Evolutionary conservation across 2,888 invertebrate genomes (phyloP).

Genomic region (Stenoptilia bipunctidactyla): DNA sequence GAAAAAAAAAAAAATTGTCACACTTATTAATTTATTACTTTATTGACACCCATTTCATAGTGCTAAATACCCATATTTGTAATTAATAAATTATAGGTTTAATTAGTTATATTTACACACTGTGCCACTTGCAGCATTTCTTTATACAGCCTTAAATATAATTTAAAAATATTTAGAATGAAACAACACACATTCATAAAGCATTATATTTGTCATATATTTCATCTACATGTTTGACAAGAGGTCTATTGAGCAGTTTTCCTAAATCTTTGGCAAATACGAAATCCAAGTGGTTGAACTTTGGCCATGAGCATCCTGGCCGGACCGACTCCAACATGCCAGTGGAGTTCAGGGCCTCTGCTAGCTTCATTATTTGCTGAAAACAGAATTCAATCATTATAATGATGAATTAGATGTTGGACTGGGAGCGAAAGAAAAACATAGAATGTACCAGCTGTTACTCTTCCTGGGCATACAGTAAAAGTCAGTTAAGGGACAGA

Average conservation of each 20-base stretch:
- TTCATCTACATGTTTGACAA: conserved; percentile 31
- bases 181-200: conserved; percentile 17
- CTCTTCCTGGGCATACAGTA: too few relatives aligned
- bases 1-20: too few relatives aligned
- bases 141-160: neutral
- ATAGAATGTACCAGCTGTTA: too few relatives aligned
- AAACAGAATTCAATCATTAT: conserved; percentile 14
- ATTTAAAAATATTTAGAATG: conserved; percentile 4
- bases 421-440: too few relatives aligned
- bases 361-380: conserved; percentile 49
- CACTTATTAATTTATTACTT: too few relatives aligned
- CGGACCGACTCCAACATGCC: conserved; percentile 36
- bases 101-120: too few relatives aligned
- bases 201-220: conserved; percentile 44
- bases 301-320: conserved; percentile 44
- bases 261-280: conserved; percentile 52
- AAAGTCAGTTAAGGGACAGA: too few relatives aligned
- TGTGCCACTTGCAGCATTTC: neutral
- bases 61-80: too few relatives aligned
- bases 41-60: too few relatives aligned
- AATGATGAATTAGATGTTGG: too few relatives aligned
- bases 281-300: conserved; percentile 61
- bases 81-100: too few relatives aligned
- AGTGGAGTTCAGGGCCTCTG: conserved; percentile 28
- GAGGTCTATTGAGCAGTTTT: conserved; percentile 37